Evolutionary conservation across 2,797 vertebrate species (phyloP), one percentile per base, ranked within the genome.

Genomic region (Tachyglossus aculeatus): DNA sequence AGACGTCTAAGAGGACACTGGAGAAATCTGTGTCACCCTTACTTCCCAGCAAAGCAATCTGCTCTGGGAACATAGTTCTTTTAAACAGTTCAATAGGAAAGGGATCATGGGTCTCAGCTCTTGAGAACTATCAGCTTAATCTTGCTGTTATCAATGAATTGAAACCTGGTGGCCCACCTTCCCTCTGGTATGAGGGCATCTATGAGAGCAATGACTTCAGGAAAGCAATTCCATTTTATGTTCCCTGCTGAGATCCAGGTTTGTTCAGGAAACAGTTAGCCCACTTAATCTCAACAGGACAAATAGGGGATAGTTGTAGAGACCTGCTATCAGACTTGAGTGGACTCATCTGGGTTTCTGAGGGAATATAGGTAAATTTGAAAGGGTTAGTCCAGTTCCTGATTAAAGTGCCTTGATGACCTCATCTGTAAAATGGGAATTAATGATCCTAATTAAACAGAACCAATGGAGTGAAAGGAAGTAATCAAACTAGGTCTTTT

Each of bases 361-460:
- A 31, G 15, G 61, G 77, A 60, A 71, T 81, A 73, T 74, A 80
- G 80, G 44, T 56, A 47, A 63, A 13, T 57, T 79, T 81, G 54
- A 78, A 34, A 71, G 47, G 38, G 66, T 75, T 78, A 64, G 71
- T 77, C 77, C 78, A 64, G 40, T 61, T 81, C 77, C 74, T 75
- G 68, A 85, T 81, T 80, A 78, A 80, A 82, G 55, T 70, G 51
- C 67, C 62, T 78, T 53, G n/a, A n/a, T n/a, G n/a, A n/a, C n/a
- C n/a, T n/a, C n/a, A n/a, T n/a, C n/a, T n/a, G n/a, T n/a, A n/a
- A n/a, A n/a, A n/a, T n/a, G 37, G 71, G 73, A 81, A 80, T n/a
- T n/a, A n/a, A 78, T 58, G 61, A 65, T 41, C 47, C 55, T 81
- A 69, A 73, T 83, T 85, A 80, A 81, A 65, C 39, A 82, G 55